Base-by-base conservation (phyloP, 2,888 invertebrate species). In the Agonopterix alstromeriana region DNA sequence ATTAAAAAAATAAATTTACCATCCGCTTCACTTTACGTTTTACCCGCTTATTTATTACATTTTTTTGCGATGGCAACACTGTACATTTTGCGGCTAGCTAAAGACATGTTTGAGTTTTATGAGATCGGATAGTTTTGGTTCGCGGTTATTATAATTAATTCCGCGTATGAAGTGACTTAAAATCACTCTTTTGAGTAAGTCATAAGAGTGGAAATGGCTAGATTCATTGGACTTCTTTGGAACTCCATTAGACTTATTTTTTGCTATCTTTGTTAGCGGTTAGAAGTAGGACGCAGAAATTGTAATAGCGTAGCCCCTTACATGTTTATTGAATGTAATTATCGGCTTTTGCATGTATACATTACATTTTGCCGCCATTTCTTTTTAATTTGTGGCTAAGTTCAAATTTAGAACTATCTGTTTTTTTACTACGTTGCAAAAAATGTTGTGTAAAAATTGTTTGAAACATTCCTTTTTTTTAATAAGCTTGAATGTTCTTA, bases 241-340 rank as follows among this genome's bases (percentile, higher is more conserved):
- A 27, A 27, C 27, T 27, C 27, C 5, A 27, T 27, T 27, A 27
- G 27, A 27, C 27, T 7, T 27, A 27, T 27, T 27, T 27, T 27
- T 27, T 27, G 27, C 50, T 46, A 51, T 50, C 57, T 58, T 54
- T 47, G 48, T 48, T 46, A 44, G 54, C 44, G 57, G 56, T 58
- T 43, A 47, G 52, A 58, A 48, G 48, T 53, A 51, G 40, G 48
- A 42, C 42, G 48, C 43, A 14, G 43, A 35, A 17, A 14, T 14
- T 49, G 38, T 47, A 44, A 54, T 54, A 63, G 56, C 55, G 47
- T 56, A 61, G 65, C 63, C 66, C 63, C 63, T 63, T 61, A 59
- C 57, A 60, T 67, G 60, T 67, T 72, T 70, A 67, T 67, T 67
- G 61, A 60, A 61, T 60, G 57, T 65, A 70, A 73, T 71, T 64